Conservation (phyloP, 2,113 vertebrate genomes). For the Lanius ludovicianus region DNA sequence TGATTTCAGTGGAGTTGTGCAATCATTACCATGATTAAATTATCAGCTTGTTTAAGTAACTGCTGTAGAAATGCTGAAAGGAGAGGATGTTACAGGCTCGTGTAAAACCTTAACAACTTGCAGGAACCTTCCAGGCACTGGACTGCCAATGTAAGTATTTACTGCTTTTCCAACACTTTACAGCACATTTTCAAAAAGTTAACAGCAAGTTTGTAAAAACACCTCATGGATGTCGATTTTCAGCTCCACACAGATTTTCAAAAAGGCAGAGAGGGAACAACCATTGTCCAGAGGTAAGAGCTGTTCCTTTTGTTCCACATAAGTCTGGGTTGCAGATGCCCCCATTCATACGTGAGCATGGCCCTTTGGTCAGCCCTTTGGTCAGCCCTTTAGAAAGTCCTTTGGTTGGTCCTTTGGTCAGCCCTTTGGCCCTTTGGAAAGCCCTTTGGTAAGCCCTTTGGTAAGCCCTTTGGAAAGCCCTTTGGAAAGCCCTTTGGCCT, state of each 20-base stretch:
- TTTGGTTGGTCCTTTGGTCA: no score
- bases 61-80: not conserved
- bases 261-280: not conserved
- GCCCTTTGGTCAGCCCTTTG: not conserved
- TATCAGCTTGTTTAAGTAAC: not conserved
- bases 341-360: accelerated
- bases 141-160: not conserved
- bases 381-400: no score
- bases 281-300: not conserved
- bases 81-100: not conserved
- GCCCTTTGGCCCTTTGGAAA: no score
- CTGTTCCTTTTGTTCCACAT: not conserved
- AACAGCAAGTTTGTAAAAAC: not conserved
- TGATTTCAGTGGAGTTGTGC: not conserved
- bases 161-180: not conserved
- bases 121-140: not conserved
- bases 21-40: not conserved
- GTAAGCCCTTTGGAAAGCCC: no score
- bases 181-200: not conserved
- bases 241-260: not conserved
- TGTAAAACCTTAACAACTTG: not conserved
- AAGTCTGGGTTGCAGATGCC: not conserved
- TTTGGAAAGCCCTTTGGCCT: no score
- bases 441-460: no score
- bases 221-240: not conserved